Evolutionary conservation across 1,140 invertebrate species (phyloP).

Genomic region (Pseudomyrmex pallidus): DNA sequence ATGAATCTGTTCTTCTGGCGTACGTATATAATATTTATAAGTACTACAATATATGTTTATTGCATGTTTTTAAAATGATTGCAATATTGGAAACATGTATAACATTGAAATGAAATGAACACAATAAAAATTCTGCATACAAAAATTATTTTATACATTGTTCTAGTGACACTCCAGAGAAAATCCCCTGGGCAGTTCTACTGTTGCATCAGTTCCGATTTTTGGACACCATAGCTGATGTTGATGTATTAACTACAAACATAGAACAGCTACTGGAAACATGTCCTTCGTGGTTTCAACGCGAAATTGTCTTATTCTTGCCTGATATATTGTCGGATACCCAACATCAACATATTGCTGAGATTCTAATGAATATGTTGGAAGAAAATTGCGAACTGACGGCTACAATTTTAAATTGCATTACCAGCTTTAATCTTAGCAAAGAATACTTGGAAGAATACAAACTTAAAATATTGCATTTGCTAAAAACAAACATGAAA

Average conservation of each 20-base stretch:
- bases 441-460: slow-evolving; percentile 79
- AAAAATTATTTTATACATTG: slow-evolving; percentile 28
- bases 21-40: slow-evolving; percentile 60
- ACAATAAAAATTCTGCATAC: slow-evolving; percentile 15
- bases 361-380: slow-evolving; percentile 79
- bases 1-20: slow-evolving; percentile 78
- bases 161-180: slow-evolving; percentile 75
- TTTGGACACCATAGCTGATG: slow-evolving; percentile 76
- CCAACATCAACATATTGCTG: slow-evolving; percentile 79
- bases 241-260: slow-evolving; percentile 71
- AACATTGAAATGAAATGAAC: too few relatives aligned
- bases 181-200: slow-evolving; percentile 76
- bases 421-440: slow-evolving; percentile 79
- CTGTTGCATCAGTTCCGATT: slow-evolving; percentile 82
- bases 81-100: background rate
- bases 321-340: slow-evolving; percentile 81
- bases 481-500: slow-evolving; percentile 73
- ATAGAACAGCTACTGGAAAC: slow-evolving; percentile 80
- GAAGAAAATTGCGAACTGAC: slow-evolving; percentile 77
- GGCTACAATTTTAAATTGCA: slow-evolving; percentile 77
- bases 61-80: background rate
- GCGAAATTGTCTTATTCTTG: slow-evolving; percentile 79
- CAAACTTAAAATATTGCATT: slow-evolving; percentile 75
- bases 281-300: slow-evolving; percentile 81
- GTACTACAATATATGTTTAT: background rate